A percentile compares a stretch with the other conserved stretches of the same genome.
phyloP scores from a whole-genome alignment of 2,113 vertebrate genomes.

The Bucco capensis region DNA sequence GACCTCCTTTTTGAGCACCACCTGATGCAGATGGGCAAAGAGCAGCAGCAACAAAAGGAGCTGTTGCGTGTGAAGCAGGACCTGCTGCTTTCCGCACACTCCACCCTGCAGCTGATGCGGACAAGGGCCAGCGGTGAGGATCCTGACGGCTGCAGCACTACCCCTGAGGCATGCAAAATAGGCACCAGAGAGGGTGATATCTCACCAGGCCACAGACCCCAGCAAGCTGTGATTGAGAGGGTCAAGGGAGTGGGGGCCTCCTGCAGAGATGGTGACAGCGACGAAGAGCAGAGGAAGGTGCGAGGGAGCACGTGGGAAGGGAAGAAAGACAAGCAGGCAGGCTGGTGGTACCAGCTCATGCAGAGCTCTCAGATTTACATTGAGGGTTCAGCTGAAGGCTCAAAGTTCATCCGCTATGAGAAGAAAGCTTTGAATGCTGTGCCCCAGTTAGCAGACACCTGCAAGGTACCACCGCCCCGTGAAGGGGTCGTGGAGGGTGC shows the following conservation, averaged over 20 bases:
- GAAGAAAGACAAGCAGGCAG: slow-evolving; percentile 79
- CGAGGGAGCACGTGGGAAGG: slow-evolving; percentile 36
- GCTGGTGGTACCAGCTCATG: slow-evolving; percentile 99
- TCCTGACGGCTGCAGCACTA: not conserved
- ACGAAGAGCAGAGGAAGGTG: slow-evolving; percentile 28
- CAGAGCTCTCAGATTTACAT: slow-evolving; percentile 98
- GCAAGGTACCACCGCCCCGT: slow-evolving; percentile 77
- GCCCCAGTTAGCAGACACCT: not conserved
- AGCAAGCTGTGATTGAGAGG: slow-evolving; percentile 17
- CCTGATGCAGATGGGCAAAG: slow-evolving; percentile 85
- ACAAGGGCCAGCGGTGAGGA: slow-evolving; percentile 64
- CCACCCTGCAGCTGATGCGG: slow-evolving; percentile 91
- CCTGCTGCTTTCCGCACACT: slow-evolving; percentile 82
- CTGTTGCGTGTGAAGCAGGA: slow-evolving; percentile 86
- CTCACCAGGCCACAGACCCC: not conserved
- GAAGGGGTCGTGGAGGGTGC: slow-evolving; percentile 94
- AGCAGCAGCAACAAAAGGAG: slow-evolving; percentile 89
- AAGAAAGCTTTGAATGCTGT: slow-evolving; percentile 25
- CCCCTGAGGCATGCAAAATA: not conserved
- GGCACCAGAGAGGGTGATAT: slow-evolving; percentile 3
- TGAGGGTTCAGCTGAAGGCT: slow-evolving; percentile 79
- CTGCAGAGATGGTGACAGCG: slow-evolving; percentile 51
- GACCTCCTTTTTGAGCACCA: slow-evolving; percentile 91
- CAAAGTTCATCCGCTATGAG: slow-evolving; percentile 82
- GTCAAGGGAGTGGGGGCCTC: slow-evolving; percentile 72